Base-by-base conservation (phyloP, 2,797 vertebrate genomes). In the Chlorospingus flavigularis region DNA sequence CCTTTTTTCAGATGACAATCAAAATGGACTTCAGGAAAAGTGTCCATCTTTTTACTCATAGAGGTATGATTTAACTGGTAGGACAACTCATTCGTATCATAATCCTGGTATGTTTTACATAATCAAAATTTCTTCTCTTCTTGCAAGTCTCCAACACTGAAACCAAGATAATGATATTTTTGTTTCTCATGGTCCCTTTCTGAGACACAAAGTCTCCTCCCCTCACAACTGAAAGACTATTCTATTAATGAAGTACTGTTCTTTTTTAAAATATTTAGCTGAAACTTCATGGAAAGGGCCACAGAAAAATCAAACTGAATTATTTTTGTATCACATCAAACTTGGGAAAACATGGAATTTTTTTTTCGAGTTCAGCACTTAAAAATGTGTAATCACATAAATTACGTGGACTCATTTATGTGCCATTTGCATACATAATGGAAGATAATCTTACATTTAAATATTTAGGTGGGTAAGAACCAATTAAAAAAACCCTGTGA, bases 41-140 rank as follows among this genome's bases (percentile, higher is more conserved):
- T 43, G 1, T 48, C 21, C 3, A 35, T 42, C 8, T 23, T 62
- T 76, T 78, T 87, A 13, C 3, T 1, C 13, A 28, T 13, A 19
- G 40, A 75, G 48, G 2, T 35, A 26, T 47, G 6, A 39, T 60
- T 67, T 71, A 48, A 5, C 7, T 5, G 1, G 21, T 39, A 26
- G 15, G 14, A 24, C 45, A 62, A 51, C 5, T 26, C 5, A 39
- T 42, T 40, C 0, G 0, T 72, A n/a, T 53, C 4, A 28, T 43
- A 70, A 92, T 26, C 40, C 7, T 43, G 6, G 12, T n/a, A 40
- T 7, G 3, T 17, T 40, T 87, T 39, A 47, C 0, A 0, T 25
- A 75, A 51, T 26, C 6, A 78, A 48, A 28, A 78, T 42, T 54
- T 67, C 11, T 61, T 78, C 10, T 31, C 11, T 54, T 67, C 77